Evolutionary conservation across 2,888 invertebrate genomes (phyloP), one percentile per base, ranked within the genome.

Genomic region (Diplolepis rosae): DNA sequence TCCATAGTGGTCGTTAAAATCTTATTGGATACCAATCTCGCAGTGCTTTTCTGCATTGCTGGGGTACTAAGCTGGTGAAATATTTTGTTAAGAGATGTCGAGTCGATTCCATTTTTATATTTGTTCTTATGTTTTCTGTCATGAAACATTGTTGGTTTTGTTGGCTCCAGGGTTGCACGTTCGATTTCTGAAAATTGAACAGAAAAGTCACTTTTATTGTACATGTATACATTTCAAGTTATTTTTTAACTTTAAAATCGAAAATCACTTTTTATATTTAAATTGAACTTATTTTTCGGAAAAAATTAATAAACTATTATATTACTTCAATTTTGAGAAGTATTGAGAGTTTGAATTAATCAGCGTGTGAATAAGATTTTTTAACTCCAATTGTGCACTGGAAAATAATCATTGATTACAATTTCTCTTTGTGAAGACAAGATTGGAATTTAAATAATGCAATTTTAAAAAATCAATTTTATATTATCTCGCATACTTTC

Each of bases 1-100:
- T 85, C 80, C 75, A 76, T 75, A 30, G 86, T 85, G 56, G 86
- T 87, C 24, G 84, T 84, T 69, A 73, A 69, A 56, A 79, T 77
- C 75, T 83, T 83, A 76, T 79, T 83, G 74, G 80, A 78, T 50
- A 80, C 77, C 72, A 84, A 77, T 66, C 79, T 80, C 68, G 79
- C 81, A 39, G 87, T 86, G 69, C 84, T 86, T 74, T 83, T 86
- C 73, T 84, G 85, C 80, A 84, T 82, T 69, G 82, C 80, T 50
- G 85, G 85, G 18, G 86, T 86, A 78, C 86, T 87, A 76, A 82
- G 79, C 77, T 84, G 85, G 70, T 83, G 81, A 74, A 78, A 80
- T 68, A 79, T 69, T 35, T 81, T 82, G 76, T 82, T 83, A 66
- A 81, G 79, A 61, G 82, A 81, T 51, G 86, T 84, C 48, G 76